Conservation (phyloP, 1,140 invertebrate genomes). For the Dendroctonus valens region DNA sequence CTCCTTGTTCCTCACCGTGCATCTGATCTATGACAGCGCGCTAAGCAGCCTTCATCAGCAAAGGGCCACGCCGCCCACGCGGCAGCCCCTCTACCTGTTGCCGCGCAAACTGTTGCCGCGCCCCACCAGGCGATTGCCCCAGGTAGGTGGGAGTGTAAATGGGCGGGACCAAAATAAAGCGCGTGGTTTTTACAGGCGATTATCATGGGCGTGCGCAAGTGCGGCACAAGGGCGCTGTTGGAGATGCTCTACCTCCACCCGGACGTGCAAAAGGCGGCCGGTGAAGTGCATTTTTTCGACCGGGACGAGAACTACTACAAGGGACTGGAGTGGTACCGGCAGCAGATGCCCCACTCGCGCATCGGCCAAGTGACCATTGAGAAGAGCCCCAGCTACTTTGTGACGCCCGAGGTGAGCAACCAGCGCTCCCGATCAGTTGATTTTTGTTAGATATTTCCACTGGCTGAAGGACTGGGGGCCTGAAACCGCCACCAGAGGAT, state of each 20-base stretch:
- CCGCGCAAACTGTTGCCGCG: constrained; percentile 44
- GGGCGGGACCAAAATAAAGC: no score
- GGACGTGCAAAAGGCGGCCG: constrained; percentile 86
- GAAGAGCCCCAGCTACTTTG: constrained; percentile 97
- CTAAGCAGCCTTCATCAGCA: constrained; percentile 63
- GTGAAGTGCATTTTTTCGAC: constrained; percentile 94
- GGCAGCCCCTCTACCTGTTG: constrained; percentile 43
- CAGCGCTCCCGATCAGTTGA: no score
- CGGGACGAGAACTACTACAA: constrained; percentile 85
- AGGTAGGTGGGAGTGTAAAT: constrained; percentile 19
- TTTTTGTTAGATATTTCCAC: no score
- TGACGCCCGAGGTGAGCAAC: constrained; percentile 81
- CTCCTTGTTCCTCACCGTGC: constrained; percentile 76
- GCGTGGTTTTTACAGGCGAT: constrained; percentile 59
- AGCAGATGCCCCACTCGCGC: constrained; percentile 89
- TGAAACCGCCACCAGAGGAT: no score
- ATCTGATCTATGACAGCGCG: constrained; percentile 79
- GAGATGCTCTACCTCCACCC: constrained; percentile 95
- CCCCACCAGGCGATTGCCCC: constrained; percentile 43
- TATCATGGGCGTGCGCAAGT: constrained; percentile 90
- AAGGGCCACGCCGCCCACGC: constrained; percentile 25
- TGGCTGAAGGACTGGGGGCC: no score
- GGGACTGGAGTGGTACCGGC: constrained; percentile 90
- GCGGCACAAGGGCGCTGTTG: constrained; percentile 87
- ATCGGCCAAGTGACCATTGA: constrained; percentile 92